Evolutionary conservation across 37 sponge, comb jelly and placozoan species (phyloP).

Genomic region (Ephydatia muelleri): DNA sequence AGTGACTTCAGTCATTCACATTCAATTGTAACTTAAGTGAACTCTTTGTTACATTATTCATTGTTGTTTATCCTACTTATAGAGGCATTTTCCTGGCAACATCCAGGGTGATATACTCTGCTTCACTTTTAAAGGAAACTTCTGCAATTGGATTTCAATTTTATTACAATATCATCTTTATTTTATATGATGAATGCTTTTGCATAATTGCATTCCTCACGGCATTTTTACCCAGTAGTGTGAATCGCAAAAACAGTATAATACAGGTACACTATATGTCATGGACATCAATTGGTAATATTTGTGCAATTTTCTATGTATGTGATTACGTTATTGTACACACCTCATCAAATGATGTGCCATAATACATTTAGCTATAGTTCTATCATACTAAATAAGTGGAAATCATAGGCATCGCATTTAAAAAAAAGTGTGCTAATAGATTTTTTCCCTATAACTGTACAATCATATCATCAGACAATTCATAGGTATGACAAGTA

Average conservation of each 20-base stretch:
- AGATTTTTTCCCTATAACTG: too few relatives aligned
- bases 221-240: conserved; percentile 49
- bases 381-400: too few relatives aligned
- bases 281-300: too few relatives aligned
- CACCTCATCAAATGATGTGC: too few relatives aligned
- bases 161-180: conserved; percentile 75
- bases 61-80: neutral
- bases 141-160: conserved; percentile 62
- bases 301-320: neutral
- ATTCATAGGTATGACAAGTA: too few relatives aligned
- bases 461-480: too few relatives aligned
- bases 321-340: too few relatives aligned
- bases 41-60: neutral
- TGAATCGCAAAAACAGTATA: conserved; percentile 54
- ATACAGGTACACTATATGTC: neutral
- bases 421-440: too few relatives aligned
- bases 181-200: conserved; percentile 42
- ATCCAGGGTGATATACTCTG: conserved; percentile 55
- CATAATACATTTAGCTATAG: too few relatives aligned
- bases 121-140: conserved; percentile 44
- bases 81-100: conserved; percentile 66
- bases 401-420: too few relatives aligned
- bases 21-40: too few relatives aligned
- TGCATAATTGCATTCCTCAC: conserved; percentile 36
- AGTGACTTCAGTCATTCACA: too few relatives aligned